phyloP scores from a whole-genome alignment of 2,113 vertebrate species.

The Brachionichthys hirsutus region DNA sequence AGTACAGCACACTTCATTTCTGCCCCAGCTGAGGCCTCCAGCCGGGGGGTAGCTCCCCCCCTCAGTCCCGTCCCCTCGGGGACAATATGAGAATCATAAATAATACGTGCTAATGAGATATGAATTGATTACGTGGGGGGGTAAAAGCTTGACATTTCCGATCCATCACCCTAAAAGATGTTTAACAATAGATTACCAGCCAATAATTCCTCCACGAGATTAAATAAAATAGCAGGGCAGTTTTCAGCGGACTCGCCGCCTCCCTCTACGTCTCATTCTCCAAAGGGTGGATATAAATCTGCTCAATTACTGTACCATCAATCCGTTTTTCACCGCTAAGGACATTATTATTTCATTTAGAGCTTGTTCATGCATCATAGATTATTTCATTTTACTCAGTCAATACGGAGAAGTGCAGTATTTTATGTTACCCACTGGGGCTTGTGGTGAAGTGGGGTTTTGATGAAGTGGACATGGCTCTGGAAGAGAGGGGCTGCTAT shows the following conservation, averaged over 20 bases:
- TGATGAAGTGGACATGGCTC: conserved; percentile 76
- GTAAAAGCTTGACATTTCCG: conserved; percentile 87
- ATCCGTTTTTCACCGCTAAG: conserved; percentile 92
- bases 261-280: conserved; percentile 72
- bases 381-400: conserved; percentile 95
- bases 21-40: conserved; percentile 88
- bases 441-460: conserved; percentile 73
- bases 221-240: conserved; percentile 93
- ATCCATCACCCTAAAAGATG: conserved; percentile 96
- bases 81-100: conserved; percentile 94
- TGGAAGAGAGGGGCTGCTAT: conserved; percentile 1
- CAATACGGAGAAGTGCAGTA: conserved; percentile 89
- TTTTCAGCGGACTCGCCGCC: conserved; percentile 83
- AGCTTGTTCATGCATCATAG: conserved; percentile 94
- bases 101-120: conserved; percentile 96
- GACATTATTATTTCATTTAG: conserved; percentile 99
- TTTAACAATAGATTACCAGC: conserved; percentile 94
- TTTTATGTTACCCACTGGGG: conserved; percentile 84
- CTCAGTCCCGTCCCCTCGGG: conserved; percentile 75
- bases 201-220: conserved; percentile 93
- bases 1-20: conserved; percentile 97
- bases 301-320: conserved; percentile 92
- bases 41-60: conserved; percentile 45
- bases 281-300: conserved; percentile 92
- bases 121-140: conserved; percentile 92